Conservation (phyloP, 2,888 invertebrate species). For the Melanargia galathea region DNA sequence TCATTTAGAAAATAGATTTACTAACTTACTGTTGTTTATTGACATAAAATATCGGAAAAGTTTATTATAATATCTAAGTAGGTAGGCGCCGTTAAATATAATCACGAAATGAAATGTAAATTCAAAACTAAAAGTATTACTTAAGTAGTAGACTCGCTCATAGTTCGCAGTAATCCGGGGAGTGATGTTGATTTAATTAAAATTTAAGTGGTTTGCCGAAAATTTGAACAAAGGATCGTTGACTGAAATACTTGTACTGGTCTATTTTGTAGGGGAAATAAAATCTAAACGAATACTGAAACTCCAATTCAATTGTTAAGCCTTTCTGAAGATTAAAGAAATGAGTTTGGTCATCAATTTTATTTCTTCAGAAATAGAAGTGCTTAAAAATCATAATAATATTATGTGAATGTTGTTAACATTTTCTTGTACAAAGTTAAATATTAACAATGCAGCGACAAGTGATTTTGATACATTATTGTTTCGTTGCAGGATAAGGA, state of each 20-base stretch:
- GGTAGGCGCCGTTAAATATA: not conserved
- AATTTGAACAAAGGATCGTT: slow-evolving; percentile 10
- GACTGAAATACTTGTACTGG: slow-evolving; percentile 12
- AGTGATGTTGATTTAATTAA: slow-evolving; percentile 26
- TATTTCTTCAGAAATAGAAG: too few species aligned
- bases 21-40: slow-evolving; percentile 11
- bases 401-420: too few species aligned
- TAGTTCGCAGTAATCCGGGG: slow-evolving; percentile 18
- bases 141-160: slow-evolving; percentile 21
- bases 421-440: too few species aligned
- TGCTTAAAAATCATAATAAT: too few species aligned
- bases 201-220: slow-evolving; percentile 19
- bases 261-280: not conserved
- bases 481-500: too few species aligned
- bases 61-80: slow-evolving; percentile 20
- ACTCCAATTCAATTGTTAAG: not conserved
- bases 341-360: too few species aligned
- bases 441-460: too few species aligned
- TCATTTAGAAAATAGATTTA: slow-evolving; percentile 1
- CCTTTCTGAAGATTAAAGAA: not conserved
- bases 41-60: slow-evolving; percentile 24
- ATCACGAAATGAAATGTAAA: slow-evolving; percentile 23
- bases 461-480: too few species aligned
- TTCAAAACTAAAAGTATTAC: slow-evolving; percentile 25
- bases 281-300: not conserved